These are phyloP conservation scores for Oxytorus armatus DNA, from an alignment of 2,888 invertebrate genomes.

Conservation along the genomic window DNA sequence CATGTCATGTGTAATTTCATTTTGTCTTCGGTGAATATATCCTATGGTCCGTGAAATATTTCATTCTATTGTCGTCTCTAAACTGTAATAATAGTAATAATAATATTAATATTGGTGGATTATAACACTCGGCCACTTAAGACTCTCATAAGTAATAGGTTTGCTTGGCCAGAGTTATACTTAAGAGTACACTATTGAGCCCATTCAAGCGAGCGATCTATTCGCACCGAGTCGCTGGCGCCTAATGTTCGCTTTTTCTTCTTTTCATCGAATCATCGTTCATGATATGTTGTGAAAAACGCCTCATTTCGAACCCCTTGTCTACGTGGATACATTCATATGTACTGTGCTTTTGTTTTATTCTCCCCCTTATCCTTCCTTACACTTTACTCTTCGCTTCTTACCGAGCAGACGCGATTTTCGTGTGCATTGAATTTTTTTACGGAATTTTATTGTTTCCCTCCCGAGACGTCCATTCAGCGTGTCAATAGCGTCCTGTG, in stretches of 20 bases:
- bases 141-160: too few relatives aligned
- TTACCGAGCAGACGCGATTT: too few relatives aligned
- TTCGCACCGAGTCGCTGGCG: not conserved
- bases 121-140: too few relatives aligned
- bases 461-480: constrained; percentile 8
- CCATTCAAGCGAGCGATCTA: not conserved
- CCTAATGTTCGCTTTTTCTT: not conserved
- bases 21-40: constrained; percentile 16
- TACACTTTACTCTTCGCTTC: not conserved
- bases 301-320: not conserved
- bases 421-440: constrained; percentile 32
- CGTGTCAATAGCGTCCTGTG: constrained; percentile 27
- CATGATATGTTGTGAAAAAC: constrained; percentile 3
- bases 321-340: not conserved
- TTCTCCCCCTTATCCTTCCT: not conserved
- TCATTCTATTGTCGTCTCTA: not conserved
- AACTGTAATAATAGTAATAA: not conserved
- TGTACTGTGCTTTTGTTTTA: constrained; percentile 22
- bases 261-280: not conserved
- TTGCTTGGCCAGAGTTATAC: too few relatives aligned
- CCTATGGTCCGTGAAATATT: not conserved
- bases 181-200: too few relatives aligned
- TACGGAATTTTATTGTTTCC: constrained; percentile 15
- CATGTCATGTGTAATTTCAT: not conserved
- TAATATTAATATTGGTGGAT: not conserved